Evolutionary conservation across 2,797 vertebrate species (phyloP).

Genomic region (Stomatorhinus walkeri): DNA sequence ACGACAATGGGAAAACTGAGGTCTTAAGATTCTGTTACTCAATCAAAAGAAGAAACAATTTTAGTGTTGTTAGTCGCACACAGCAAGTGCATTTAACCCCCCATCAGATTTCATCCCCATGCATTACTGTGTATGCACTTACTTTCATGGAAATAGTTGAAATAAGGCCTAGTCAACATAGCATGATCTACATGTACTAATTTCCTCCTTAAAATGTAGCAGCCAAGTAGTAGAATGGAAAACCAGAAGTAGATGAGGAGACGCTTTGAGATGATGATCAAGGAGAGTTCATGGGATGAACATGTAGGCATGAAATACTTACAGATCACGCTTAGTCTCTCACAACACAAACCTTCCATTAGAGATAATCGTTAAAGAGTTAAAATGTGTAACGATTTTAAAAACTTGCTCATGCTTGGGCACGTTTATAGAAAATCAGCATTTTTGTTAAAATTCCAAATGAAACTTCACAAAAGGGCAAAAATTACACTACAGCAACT

Average conservation of each 20-base stretch:
- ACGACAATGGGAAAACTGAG: slow-evolving; percentile 16
- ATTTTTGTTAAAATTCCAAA: slow-evolving; percentile 14
- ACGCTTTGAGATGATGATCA: slow-evolving; percentile 48
- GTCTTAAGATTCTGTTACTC: neutral
- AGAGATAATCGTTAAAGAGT: slow-evolving; percentile 76
- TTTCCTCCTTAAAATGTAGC: slow-evolving; percentile 44
- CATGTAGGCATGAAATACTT: slow-evolving; percentile 87
- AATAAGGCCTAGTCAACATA: slow-evolving; percentile 48
- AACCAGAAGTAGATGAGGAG: slow-evolving; percentile 56
- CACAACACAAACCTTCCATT: slow-evolving; percentile 84
- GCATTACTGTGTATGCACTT: neutral
- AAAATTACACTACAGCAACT: slow-evolving; percentile 22
- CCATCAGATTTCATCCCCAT: slow-evolving; percentile 29
- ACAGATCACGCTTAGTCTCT: slow-evolving; percentile 82
- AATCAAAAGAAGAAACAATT: slow-evolving; percentile 13
- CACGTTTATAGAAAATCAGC: slow-evolving; percentile 17
- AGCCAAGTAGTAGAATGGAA: slow-evolving; percentile 54
- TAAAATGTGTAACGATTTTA: slow-evolving; percentile 51
- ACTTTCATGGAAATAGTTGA: slow-evolving; percentile 46
- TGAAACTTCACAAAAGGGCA: slow-evolving; percentile 32
- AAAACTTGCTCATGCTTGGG: slow-evolving; percentile 60
- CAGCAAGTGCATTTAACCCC: slow-evolving; percentile 48
- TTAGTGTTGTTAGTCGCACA: slow-evolving; percentile 33
- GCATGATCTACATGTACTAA: slow-evolving; percentile 47
- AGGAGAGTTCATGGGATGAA: slow-evolving; percentile 74